Evolutionary conservation across 2,888 invertebrate species (phyloP).

Genomic region (Eulithis testata): DNA sequence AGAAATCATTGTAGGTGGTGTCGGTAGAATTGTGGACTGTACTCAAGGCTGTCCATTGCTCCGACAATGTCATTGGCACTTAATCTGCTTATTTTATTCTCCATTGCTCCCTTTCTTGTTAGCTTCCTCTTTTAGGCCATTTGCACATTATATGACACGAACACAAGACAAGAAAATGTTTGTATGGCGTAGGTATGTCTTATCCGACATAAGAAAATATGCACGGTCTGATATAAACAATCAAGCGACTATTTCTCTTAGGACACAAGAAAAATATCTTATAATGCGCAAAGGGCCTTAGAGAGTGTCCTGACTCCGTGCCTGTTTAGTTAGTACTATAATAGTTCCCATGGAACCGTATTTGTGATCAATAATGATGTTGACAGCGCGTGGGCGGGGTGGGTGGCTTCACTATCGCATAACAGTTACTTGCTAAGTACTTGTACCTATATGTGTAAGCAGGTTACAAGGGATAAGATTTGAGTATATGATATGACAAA

Average conservation of each 20-base stretch:
- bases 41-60: not conserved
- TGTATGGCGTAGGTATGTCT: no score
- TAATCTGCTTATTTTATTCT: no score
- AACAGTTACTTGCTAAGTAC: slow-evolving; percentile 16
- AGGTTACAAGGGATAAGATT: not conserved
- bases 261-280: no score
- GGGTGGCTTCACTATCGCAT: slow-evolving; percentile 8
- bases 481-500: no score
- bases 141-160: no score
- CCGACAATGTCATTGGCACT: no score
- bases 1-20: slow-evolving; percentile 21
- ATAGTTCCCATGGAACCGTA: slow-evolving; percentile 27
- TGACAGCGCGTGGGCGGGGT: slow-evolving; percentile 25
- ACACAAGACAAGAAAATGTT: no score
- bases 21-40: not conserved
- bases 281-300: no score
- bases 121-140: no score
- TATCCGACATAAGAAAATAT: no score
- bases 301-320: slow-evolving; percentile 4
- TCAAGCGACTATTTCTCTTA: no score
- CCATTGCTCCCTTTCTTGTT: not conserved
- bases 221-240: no score
- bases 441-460: not conserved
- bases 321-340: not conserved
- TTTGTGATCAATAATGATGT: slow-evolving; percentile 28